phyloP scores from a whole-genome alignment of 2,888 invertebrate genomes.

The Melanostoma scalare region DNA sequence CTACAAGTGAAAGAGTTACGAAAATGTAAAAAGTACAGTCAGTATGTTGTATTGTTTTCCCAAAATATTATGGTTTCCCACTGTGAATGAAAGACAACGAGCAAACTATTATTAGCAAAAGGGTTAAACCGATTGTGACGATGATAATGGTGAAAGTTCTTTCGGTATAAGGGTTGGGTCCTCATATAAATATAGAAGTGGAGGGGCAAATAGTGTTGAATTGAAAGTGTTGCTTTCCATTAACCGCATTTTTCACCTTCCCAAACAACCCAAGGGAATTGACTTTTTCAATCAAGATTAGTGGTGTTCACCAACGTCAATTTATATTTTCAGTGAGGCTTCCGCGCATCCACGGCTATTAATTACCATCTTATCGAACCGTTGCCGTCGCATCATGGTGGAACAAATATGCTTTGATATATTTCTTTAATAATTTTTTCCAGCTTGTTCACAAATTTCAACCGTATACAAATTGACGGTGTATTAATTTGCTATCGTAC shows the following conservation, averaged over 20 bases:
- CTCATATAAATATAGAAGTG: background rate
- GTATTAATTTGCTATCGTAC: background rate
- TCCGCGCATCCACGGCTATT: slow-evolving; percentile 53
- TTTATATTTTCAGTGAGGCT: slow-evolving; percentile 11
- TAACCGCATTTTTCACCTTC: slow-evolving; percentile 69
- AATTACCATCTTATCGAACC: slow-evolving; percentile 65
- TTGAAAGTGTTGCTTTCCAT: slow-evolving; percentile 57
- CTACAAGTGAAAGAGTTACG: slow-evolving; percentile 35
- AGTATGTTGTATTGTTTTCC: slow-evolving; percentile 58
- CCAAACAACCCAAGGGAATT: slow-evolving; percentile 41
- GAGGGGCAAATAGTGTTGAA: slow-evolving; percentile 37
- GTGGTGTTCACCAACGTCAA: slow-evolving; percentile 38
- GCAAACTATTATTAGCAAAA: slow-evolving; percentile 31
- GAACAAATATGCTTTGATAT: slow-evolving; percentile 14
- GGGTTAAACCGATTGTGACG: slow-evolving; percentile 61
- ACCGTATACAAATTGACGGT: background rate
- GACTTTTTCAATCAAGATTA: slow-evolving; percentile 69
- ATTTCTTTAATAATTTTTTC: slow-evolving; percentile 2
- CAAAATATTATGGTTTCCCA: slow-evolving; percentile 64
- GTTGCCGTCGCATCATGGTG: slow-evolving; percentile 39
- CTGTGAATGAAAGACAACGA: slow-evolving; percentile 8
- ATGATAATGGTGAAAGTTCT: slow-evolving; percentile 51
- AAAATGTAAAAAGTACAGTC: slow-evolving; percentile 56
- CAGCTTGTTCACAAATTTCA: too few species aligned
- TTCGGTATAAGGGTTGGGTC: slow-evolving; percentile 40